A percentile compares a stretch with the other conserved stretches of the same genome.
phyloP scores from a whole-genome alignment of 2,113 vertebrate species.

The Motacilla tschutschensis region DNA sequence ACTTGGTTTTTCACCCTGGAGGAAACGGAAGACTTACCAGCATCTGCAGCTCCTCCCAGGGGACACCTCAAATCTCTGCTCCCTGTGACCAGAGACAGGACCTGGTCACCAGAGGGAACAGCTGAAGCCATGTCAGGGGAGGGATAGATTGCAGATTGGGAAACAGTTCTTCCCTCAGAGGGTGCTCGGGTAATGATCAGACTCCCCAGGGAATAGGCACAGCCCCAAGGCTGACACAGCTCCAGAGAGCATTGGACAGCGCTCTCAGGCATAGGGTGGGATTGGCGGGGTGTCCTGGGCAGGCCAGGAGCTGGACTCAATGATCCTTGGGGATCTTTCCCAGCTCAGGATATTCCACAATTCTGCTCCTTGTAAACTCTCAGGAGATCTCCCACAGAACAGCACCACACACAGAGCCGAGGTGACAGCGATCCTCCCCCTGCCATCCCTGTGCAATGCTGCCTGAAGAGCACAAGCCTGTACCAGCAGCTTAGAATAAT shows the following conservation, averaged over 20 bases:
- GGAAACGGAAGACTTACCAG: neutral
- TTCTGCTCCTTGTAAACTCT: neutral
- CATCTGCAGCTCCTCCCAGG: neutral
- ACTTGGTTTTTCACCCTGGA: neutral
- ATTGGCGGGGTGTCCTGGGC: neutral
- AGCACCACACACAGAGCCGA: neutral
- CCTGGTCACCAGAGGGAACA: neutral
- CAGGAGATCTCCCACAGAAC: neutral
- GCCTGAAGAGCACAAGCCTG: neutral
- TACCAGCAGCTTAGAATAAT: constrained; percentile 56
- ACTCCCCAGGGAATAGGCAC: neutral
- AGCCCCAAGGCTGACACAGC: neutral
- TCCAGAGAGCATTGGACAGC: neutral
- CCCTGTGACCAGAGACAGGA: neutral
- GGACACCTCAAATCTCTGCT: neutral
- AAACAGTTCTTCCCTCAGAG: neutral
- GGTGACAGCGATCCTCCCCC: neutral
- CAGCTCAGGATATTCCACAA: neutral
- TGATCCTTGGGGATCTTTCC: neutral
- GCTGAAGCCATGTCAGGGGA: neutral
- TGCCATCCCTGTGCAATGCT: fast-evolving
- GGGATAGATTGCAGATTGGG: neutral
- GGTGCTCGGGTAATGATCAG: neutral
- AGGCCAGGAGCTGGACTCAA: neutral
- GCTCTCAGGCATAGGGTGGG: neutral